These are phyloP conservation scores for Cyphomyrus plagiostoma DNA, from an alignment of 2,113 vertebrate genomes.

Conservation along the genomic window DNA sequence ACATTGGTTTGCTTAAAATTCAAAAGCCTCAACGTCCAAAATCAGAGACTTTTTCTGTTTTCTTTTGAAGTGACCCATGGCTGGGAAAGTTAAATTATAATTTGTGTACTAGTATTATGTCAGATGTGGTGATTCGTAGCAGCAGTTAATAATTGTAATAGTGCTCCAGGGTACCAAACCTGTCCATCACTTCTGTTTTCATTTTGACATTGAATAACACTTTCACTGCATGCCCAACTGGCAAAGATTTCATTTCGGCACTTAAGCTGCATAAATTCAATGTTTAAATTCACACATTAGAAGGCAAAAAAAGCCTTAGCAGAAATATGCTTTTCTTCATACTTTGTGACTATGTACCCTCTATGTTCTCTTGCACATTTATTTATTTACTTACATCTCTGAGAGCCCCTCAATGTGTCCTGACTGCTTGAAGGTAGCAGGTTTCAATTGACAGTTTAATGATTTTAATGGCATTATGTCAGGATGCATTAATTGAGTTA, in stretches of 20 bases:
- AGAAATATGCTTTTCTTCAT: neutral
- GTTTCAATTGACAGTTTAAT: neutral
- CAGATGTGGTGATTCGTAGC: constrained; percentile 72
- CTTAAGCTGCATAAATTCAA: neutral
- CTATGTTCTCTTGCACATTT: neutral
- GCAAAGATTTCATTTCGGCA: constrained; percentile 62
- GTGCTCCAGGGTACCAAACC: constrained; percentile 66
- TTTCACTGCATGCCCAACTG: constrained; percentile 66
- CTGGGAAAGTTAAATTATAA: constrained; percentile 61
- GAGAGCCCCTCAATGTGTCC: neutral
- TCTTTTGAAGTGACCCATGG: constrained; percentile 69
- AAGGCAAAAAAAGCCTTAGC: neutral
- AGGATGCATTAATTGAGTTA: neutral
- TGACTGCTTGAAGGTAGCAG: neutral
- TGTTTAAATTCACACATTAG: neutral
- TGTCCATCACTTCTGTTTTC: constrained; percentile 59
- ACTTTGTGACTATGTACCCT: neutral
- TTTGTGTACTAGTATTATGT: constrained; percentile 64
- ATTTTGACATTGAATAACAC: constrained; percentile 66
- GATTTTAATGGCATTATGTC: neutral
- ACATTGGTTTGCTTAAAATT: neutral
- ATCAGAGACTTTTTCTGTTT: constrained; percentile 56
- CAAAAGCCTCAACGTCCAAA: constrained; percentile 52
- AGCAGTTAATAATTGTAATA: constrained; percentile 70
- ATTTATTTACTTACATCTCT: neutral